Evolutionary conservation across 2,797 vertebrate genomes (phyloP).

Genomic region (Carapus acus): DNA sequence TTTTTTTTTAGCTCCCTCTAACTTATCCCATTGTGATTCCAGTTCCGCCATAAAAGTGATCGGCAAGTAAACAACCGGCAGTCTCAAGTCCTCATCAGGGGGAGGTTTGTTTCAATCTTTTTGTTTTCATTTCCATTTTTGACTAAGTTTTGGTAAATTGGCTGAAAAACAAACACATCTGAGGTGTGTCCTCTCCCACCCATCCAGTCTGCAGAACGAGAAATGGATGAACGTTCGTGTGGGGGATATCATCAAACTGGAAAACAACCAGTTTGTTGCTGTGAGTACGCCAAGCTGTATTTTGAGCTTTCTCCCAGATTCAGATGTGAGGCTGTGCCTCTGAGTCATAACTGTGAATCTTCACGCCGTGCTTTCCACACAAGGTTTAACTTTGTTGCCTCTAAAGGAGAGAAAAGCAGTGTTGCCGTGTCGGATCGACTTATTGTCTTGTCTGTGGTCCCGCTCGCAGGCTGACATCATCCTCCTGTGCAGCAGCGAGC

Average conservation of each 20-base stretch:
- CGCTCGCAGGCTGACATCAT: conserved; percentile 81
- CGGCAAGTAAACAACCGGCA: conserved; percentile 77
- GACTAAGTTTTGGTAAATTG: too few species aligned
- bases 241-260: conserved; percentile 77
- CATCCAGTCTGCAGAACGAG: conserved; percentile 74
- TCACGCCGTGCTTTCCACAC: background rate
- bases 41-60: conserved; percentile 79
- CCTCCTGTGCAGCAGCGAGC: conserved; percentile 84
- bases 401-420: background rate
- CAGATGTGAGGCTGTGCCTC: background rate
- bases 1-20: too few species aligned
- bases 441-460: conserved; percentile 30
- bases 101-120: conserved; percentile 68
- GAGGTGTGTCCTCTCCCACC: too few species aligned
- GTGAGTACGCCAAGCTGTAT: conserved; percentile 72
- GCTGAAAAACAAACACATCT: too few species aligned
- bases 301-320: too few species aligned
- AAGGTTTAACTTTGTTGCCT: background rate
- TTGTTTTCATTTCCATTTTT: background rate
- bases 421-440: conserved; percentile 18
- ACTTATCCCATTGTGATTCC: conserved; percentile 21
- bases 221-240: conserved; percentile 81
- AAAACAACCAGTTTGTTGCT: conserved; percentile 84
- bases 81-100: conserved; percentile 73
- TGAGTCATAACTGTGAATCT: background rate